Evolutionary conservation across 2,113 vertebrate genomes (phyloP).

Genomic region (Xenopus tropicalis): UCB_Xtro_10.0 CM004448.2:27248001-27248500

Average conservation of each 20-base stretch:
- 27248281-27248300: background rate
- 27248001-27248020: constrained; percentile 14
- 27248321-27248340: background rate
- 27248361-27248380: background rate
- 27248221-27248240: background rate
- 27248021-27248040: constrained; percentile 23
- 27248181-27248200: constrained; percentile 16
- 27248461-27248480: background rate
- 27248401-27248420: background rate
- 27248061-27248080: constrained; percentile 38
- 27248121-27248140: constrained; percentile 35
- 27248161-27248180: constrained; percentile 30
- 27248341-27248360: background rate
- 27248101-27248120: constrained; percentile 39
- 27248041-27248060: constrained; percentile 42
- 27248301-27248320: background rate
- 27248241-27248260: constrained; percentile 8
- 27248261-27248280: constrained; percentile 15
- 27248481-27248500: background rate
- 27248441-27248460: no score
- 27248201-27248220: constrained; percentile 35
- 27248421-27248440: background rate
- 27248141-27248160: constrained; percentile 42
- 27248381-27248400: background rate
- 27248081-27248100: constrained; percentile 42